Evolutionary conservation across 2,888 invertebrate species (phyloP), one percentile per base, ranked within the genome.

Genomic region (Meandrusa payeni): DNA sequence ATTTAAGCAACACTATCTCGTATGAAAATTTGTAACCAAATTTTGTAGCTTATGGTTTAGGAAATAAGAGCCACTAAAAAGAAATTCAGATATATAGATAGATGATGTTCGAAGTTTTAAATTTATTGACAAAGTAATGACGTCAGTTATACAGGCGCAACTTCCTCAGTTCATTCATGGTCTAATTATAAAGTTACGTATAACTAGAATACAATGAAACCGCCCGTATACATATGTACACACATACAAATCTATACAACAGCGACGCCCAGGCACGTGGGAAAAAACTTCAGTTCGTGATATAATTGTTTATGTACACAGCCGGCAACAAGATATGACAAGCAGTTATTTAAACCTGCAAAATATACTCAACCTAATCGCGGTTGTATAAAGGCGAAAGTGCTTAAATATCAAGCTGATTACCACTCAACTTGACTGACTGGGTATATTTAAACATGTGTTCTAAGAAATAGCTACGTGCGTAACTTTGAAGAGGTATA

Each of bases 141-240:
- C 64, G 63, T 57, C 52, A 56, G 34, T 34, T 23, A 41, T 27
- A 39, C 44, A 42, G 27, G 23, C 38, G 42, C 46, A 49, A 48
- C 54, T 58, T 55, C 53, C 48, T 48, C 52, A 54, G 51, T 67
- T 62, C 68, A 69, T 67, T 67, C 68, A 68, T 64, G 51, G 48
- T 59, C 59, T 65, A 67, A 59, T 62, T 64, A 66, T 66, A 63
- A 57, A 43, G 43, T 9, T 47, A 32, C 37, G 31, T 31, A 37
- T 32, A 37, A 13, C 10, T 27, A 11, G 4, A 12, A 26, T 7
- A 20, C 20, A 34, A 40, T 22, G 1, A 28, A 24, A 29, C 29
- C 42, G 50, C 33, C 47, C 12, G 23, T 44, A 47, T 31, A 40
- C 5, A 47, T 28, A 41, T 12, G 33, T 4, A 7, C 13, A 36